Evolutionary conservation across 2,113 vertebrate genomes (phyloP).

Genomic region (Petrocephalus microphthalmus): DNA sequence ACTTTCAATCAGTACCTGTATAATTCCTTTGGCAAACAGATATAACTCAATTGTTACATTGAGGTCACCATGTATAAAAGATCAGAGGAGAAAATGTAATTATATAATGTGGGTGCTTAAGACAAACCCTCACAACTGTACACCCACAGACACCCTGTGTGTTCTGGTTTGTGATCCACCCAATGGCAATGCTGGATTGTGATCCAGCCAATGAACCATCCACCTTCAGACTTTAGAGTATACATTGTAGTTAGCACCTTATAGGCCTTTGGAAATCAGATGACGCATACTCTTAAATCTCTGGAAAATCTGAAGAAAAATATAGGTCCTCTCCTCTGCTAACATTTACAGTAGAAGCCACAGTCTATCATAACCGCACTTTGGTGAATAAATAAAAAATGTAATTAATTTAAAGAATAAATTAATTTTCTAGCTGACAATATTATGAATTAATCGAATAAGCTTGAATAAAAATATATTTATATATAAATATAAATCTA

Average conservation of each 20-base stretch:
- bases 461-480: neutral
- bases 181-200: neutral
- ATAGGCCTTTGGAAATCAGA: neutral
- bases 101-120: neutral
- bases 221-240: neutral
- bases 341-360: neutral
- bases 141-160: neutral
- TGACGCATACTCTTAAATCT: neutral
- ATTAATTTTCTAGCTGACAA: neutral
- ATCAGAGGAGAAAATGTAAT: neutral
- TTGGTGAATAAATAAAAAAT: neutral
- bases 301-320: neutral
- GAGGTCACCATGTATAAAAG: conserved; percentile 48
- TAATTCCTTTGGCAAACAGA: conserved; percentile 56
- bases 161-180: neutral
- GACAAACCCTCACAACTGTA: neutral
- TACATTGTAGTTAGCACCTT: neutral
- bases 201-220: neutral
- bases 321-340: neutral
- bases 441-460: neutral
- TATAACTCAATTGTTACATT: conserved; percentile 53
- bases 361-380: neutral
- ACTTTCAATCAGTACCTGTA: conserved; percentile 62
- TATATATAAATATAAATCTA: neutral
- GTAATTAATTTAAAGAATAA: conserved; percentile 2